These are phyloP conservation scores for Lithophane leautieri DNA, from an alignment of 2,888 invertebrate species.

Conservation along the genomic window DNA sequence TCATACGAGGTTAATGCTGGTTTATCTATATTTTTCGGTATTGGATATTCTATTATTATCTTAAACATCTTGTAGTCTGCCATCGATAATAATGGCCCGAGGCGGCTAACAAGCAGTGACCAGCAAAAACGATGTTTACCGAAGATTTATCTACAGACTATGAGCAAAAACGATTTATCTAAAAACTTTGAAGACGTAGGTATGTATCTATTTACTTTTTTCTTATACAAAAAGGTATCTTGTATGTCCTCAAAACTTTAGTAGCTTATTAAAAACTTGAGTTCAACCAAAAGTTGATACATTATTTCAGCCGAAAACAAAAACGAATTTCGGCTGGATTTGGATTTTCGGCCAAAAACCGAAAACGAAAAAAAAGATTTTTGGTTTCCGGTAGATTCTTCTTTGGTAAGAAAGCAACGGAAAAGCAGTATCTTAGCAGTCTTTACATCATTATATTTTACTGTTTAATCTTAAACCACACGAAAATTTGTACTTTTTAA, in stretches of 20 bases:
- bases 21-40: not conserved
- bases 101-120: conserved; percentile 2
- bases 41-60: not conserved
- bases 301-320: no score
- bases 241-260: conserved; percentile 27
- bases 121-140: conserved; percentile 15
- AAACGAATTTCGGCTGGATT: no score
- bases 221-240: not conserved
- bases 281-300: no score
- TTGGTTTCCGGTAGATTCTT: no score
- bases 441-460: no score
- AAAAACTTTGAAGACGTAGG: conserved; percentile 10
- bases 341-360: no score
- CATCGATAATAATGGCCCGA: conserved; percentile 24
- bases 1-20: not conserved
- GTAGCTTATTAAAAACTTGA: not conserved
- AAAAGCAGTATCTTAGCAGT: no score
- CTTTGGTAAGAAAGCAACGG: no score
- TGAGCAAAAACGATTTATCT: conserved; percentile 18
- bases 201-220: conserved; percentile 16
- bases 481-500: no score
- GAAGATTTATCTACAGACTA: conserved; percentile 24
- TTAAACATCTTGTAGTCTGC: not conserved
- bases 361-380: no score
- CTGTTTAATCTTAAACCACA: no score